These are phyloP conservation scores for Pituophis catenifer DNA, from an alignment of 2,113 vertebrate species.

Conservation along the genomic window DNA sequence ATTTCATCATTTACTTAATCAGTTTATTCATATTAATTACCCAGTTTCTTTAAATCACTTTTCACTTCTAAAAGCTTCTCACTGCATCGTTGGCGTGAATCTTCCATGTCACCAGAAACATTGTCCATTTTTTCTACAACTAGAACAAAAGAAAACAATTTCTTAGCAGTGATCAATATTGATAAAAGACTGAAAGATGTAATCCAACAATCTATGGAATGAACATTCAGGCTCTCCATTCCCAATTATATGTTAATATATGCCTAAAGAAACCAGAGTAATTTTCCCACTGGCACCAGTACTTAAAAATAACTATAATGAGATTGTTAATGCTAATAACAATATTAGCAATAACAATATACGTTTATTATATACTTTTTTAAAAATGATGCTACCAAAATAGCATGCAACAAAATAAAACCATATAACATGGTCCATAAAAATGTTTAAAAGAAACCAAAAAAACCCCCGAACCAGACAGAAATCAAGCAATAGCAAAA, in stretches of 20 bases:
- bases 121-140: conserved; percentile 95
- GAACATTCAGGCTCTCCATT: neutral
- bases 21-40: conserved; percentile 65
- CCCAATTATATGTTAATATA: neutral
- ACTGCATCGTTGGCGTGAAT: conserved; percentile 78
- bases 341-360: neutral
- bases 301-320: neutral
- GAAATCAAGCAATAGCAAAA: neutral
- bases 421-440: neutral
- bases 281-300: neutral
- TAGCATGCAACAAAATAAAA: neutral
- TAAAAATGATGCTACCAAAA: neutral
- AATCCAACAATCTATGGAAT: neutral
- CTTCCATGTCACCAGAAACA: conserved; percentile 88
- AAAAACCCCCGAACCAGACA: neutral
- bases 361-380: neutral
- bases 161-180: conserved; percentile 44
- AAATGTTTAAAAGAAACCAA: neutral
- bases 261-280: neutral
- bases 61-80: conserved; percentile 90
- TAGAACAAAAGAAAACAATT: conserved; percentile 63
- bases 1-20: neutral
- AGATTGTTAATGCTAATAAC: neutral
- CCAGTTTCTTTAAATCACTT: conserved; percentile 87
- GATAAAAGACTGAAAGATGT: neutral